Base-by-base conservation (phyloP, 2,113 vertebrate genomes). In the Syngnathus scovelli region DNA sequence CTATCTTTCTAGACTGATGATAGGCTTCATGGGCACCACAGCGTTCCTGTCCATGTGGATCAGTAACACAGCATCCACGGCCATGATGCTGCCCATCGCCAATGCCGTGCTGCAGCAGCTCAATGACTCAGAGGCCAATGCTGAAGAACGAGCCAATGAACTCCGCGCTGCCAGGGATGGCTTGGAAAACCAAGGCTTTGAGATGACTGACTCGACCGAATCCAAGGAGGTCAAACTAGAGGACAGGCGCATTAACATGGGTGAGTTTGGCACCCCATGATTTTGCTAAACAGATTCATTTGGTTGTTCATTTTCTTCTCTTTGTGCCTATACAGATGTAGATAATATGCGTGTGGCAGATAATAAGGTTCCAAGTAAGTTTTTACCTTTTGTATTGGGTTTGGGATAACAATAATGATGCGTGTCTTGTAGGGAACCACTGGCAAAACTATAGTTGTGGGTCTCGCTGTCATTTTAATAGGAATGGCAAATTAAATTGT, bases 1-100 rank as follows among this genome's bases (percentile, higher is more conserved):
- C 16, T 16, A 10, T n/a, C 19, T 44, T 62, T 23, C 63, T 49
- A 99, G 96, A 2, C 85, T 99, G 23, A 88, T 99, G 86, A 83
- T 96, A 68, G 96, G 96, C 5, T 98, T 99, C 91, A 99, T 99
- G 96, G 0, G 52, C 0, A 92, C 95, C 73, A 95, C 96, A 0
- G 87, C 95, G 21, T 96, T 98, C 89, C 90, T 98, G 71, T 98
- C 96, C 1, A 98, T 98, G 96, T 98, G 96, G 96, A 96, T 98
- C 85, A 98, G 94, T 87, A 98, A 99, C 82, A 95, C 95, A 0
- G 96, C 96, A 81, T 95, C 94, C 61, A 92, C 94, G 0, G 95
- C 96, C 88, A 98, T 99, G 96, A 98, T 99, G 96, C 64, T 97
- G 41, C 96, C 96, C 69, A 99, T 99, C 0, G 84, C 92, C 0